Percentiles rank a stretch among this genome's conserved stretches.
phyloP scores from a whole-genome alignment of 2,888 invertebrate genomes.

The Anthophora plumipes region DNA sequence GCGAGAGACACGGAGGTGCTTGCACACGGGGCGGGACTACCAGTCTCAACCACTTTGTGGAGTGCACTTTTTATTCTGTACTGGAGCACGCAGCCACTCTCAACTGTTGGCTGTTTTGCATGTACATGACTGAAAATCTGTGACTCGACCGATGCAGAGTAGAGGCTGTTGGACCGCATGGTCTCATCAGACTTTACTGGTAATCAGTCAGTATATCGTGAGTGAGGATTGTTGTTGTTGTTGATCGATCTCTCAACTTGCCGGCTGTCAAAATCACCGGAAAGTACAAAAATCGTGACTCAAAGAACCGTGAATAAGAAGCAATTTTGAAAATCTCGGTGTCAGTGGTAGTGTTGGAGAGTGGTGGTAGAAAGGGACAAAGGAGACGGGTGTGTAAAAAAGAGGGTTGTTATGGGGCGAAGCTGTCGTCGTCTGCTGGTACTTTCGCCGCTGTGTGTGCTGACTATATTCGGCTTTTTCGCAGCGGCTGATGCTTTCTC shows the following conservation, averaged over 20 bases:
- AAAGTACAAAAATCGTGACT: constrained; percentile 33
- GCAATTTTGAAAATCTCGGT: constrained; percentile 13
- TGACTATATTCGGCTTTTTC: constrained; percentile 68
- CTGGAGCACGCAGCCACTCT: constrained; percentile 56
- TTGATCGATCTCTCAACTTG: constrained; percentile 61
- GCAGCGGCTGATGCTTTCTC: constrained; percentile 69
- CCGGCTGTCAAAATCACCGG: constrained; percentile 49
- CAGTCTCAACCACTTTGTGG: constrained; percentile 65
- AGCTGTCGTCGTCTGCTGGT: constrained; percentile 72
- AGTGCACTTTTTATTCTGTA: constrained; percentile 59
- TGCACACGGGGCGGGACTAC: constrained; percentile 71
- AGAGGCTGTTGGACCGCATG: constrained; percentile 58
- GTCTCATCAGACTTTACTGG: constrained; percentile 45
- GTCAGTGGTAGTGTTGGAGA: constrained; percentile 51
- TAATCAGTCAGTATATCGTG: constrained; percentile 36
- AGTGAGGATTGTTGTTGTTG: constrained; percentile 63
- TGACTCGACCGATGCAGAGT: constrained; percentile 48
- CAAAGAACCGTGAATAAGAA: constrained; percentile 13
- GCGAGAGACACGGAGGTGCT: constrained; percentile 61
- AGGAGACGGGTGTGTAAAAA: constrained; percentile 64
- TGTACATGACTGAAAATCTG: constrained; percentile 38
- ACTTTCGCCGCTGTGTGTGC: constrained; percentile 70
- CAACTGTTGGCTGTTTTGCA: constrained; percentile 54
- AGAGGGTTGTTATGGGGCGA: constrained; percentile 80
- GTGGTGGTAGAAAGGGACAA: constrained; percentile 57